Percentiles rank a stretch among this genome's conserved stretches.
Conservation (phyloP, 2,888 invertebrate species). For the Acrobasis repandana region DNA sequence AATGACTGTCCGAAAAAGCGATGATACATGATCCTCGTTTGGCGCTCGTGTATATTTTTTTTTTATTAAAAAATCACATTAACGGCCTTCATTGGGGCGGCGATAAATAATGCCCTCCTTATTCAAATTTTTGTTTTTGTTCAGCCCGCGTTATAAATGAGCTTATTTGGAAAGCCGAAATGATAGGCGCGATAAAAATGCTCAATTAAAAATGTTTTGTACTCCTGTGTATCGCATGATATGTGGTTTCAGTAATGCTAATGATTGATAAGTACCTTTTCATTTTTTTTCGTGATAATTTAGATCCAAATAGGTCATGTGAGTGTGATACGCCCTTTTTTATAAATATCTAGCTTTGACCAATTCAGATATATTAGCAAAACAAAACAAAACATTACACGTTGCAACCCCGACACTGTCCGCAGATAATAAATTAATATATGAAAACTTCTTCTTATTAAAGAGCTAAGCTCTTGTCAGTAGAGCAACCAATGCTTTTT, state of each 20-base stretch:
- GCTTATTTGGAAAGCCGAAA: slow-evolving; percentile 79
- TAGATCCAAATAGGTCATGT: not conserved
- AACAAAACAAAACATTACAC: too few relatives aligned
- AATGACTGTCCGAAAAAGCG: slow-evolving; percentile 81
- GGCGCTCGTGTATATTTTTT: slow-evolving; percentile 73
- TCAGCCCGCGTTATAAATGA: slow-evolving; percentile 81
- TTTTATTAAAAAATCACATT: slow-evolving; percentile 82
- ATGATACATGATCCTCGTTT: slow-evolving; percentile 83
- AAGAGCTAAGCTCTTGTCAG: too few relatives aligned
- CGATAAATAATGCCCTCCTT: slow-evolving; percentile 83
- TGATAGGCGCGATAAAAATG: slow-evolving; percentile 77
- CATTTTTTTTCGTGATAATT: not conserved
- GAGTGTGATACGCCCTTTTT: too few relatives aligned
- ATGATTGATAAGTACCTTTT: slow-evolving; percentile 18
- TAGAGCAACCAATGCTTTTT: too few relatives aligned
- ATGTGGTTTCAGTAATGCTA: slow-evolving; percentile 20
- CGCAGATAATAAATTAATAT: too few relatives aligned
- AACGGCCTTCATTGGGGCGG: slow-evolving; percentile 83
- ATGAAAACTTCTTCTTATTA: too few relatives aligned
- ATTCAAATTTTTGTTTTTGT: slow-evolving; percentile 83
- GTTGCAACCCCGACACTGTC: too few relatives aligned
- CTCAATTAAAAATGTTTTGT: slow-evolving; percentile 56
- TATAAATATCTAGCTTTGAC: too few relatives aligned
- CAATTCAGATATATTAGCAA: too few relatives aligned
- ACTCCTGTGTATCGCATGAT: slow-evolving; percentile 8